Evolutionary conservation across 2,797 vertebrate species (phyloP).

Genomic region (Rachycentron canadum): DNA sequence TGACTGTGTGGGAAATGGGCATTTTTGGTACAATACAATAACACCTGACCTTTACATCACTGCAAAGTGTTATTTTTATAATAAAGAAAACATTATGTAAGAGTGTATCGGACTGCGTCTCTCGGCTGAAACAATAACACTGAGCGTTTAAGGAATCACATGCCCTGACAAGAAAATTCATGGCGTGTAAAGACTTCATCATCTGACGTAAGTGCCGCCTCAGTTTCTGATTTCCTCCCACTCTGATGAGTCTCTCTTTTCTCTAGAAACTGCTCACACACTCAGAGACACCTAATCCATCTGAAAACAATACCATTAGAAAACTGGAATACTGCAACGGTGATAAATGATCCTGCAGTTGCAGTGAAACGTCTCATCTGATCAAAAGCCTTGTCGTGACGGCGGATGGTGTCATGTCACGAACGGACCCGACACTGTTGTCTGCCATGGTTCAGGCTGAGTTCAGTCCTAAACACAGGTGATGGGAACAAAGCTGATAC

Average conservation of each 20-base stretch:
- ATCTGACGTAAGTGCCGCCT: conserved; percentile 23
- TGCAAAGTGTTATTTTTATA: not conserved
- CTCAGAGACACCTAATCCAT: conserved; percentile 47
- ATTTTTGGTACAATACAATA: too few relatives aligned
- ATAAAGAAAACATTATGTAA: not conserved
- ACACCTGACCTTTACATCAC: too few relatives aligned
- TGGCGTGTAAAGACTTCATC: conserved; percentile 31
- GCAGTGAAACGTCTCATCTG: not conserved
- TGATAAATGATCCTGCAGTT: conserved; percentile 4
- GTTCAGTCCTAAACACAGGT: conserved; percentile 18
- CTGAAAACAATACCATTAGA: conserved; percentile 31
- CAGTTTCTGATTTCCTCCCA: conserved; percentile 52
- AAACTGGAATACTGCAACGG: not conserved
- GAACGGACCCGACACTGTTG: not conserved
- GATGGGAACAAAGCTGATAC: not conserved
- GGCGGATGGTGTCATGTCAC: conserved; percentile 10
- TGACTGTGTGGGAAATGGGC: too few relatives aligned
- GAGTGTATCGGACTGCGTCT: not conserved
- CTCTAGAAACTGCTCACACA: conserved; percentile 21
- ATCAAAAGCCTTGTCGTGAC: conserved; percentile 14
- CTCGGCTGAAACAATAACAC: not conserved
- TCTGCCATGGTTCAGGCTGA: conserved; percentile 15
- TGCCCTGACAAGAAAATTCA: not conserved
- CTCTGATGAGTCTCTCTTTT: conserved; percentile 47
- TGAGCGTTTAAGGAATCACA: not conserved